phyloP scores from a whole-genome alignment of 2,888 invertebrate species.

The Acanthococcus lagerstroemiae region DNA sequence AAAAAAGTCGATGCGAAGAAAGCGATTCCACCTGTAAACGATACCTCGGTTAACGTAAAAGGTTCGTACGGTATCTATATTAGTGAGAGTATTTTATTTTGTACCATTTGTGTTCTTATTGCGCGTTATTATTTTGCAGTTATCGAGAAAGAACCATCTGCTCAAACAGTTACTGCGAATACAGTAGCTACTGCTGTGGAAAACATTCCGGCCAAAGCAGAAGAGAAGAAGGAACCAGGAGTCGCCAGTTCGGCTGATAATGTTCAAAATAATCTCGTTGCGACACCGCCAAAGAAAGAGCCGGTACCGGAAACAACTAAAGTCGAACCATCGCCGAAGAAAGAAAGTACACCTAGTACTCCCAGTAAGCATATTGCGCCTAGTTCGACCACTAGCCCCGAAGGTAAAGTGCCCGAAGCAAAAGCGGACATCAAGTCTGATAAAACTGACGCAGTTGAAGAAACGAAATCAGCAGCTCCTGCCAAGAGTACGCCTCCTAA shows the following conservation, averaged over 20 bases:
- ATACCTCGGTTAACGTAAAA: too few species aligned
- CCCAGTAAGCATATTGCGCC: not conserved
- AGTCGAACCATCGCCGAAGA: not conserved
- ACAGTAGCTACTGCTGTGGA: not conserved
- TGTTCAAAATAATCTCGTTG: not conserved
- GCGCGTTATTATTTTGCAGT: too few species aligned
- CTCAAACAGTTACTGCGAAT: too few species aligned
- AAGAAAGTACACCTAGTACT: not conserved
- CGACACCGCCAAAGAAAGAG: not conserved
- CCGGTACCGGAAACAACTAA: not conserved
- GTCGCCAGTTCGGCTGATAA: not conserved
- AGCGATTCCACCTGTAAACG: not conserved
- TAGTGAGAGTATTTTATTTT: too few species aligned
- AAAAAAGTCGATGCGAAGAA: slow-evolving; percentile 3
- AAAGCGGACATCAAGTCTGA: slow-evolving; percentile 8
- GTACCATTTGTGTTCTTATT: too few species aligned
- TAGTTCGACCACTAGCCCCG: slow-evolving; percentile 5
- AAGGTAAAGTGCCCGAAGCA: slow-evolving; percentile 2
- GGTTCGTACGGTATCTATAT: too few species aligned
- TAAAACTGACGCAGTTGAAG: slow-evolving; percentile 39
- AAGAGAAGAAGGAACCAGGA: not conserved
- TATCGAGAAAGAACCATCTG: too few species aligned
- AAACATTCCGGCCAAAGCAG: not conserved
- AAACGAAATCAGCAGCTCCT: slow-evolving; percentile 40
- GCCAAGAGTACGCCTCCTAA: slow-evolving; percentile 43